phyloP scores from a whole-genome alignment of 2,113 vertebrate species.

The Leiothrix lutea region DNA sequence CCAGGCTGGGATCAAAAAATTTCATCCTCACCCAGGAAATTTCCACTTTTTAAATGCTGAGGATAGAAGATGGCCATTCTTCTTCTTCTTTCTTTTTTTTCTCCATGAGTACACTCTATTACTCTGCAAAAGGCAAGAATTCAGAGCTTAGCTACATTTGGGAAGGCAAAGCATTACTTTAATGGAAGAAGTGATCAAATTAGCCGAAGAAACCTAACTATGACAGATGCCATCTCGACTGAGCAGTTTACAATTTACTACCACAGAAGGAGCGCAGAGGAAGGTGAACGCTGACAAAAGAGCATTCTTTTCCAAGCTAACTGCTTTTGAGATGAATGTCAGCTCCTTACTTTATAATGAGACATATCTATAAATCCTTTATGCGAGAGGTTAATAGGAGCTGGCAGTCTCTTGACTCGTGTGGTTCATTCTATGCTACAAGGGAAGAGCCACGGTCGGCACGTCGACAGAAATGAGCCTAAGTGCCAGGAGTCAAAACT shows the following conservation, averaged over 20 bases:
- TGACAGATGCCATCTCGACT: slow-evolving; percentile 32
- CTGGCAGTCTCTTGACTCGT: slow-evolving; percentile 47
- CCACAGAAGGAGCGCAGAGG: not conserved
- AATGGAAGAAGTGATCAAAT: slow-evolving; percentile 59
- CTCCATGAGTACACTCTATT: not conserved
- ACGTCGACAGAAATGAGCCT: not conserved
- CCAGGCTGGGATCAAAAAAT: not conserved
- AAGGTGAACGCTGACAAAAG: slow-evolving; percentile 59
- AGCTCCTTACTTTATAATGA: slow-evolving; percentile 61
- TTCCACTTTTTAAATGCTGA: not conserved
- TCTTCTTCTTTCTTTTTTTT: not conserved
- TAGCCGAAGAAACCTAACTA: slow-evolving; percentile 32
- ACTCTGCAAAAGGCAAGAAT: not conserved
- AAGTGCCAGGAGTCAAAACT: slow-evolving; percentile 44
- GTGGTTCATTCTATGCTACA: not conserved
- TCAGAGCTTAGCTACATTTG: not conserved
- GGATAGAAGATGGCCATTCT: not conserved
- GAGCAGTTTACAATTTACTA: slow-evolving; percentile 55
- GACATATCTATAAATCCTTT: slow-evolving; percentile 63
- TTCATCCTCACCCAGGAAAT: not conserved
- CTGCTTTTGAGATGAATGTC: slow-evolving; percentile 62
- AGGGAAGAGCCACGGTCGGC: not conserved
- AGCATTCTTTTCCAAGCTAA: slow-evolving; percentile 37
- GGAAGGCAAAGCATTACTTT: slow-evolving; percentile 26
- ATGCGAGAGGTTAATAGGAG: slow-evolving; percentile 50